Conservation (phyloP, 2,113 vertebrate genomes). For the Macrotus californicus region DNA sequence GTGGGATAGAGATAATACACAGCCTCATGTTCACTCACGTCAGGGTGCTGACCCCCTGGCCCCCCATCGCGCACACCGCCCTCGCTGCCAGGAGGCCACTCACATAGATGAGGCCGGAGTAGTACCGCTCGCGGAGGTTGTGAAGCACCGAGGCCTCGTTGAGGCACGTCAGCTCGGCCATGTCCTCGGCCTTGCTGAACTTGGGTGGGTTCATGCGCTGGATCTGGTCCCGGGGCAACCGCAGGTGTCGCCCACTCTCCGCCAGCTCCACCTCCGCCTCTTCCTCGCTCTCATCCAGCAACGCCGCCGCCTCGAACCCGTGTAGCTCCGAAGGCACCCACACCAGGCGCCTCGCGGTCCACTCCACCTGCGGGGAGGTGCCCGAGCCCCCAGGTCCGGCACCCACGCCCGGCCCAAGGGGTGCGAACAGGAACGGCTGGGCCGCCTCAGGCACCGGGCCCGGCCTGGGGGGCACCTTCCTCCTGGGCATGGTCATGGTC, state of each 20-base stretch:
- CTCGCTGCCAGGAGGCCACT: slow-evolving; percentile 4
- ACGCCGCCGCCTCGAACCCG: slow-evolving; percentile 78
- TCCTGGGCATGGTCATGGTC: slow-evolving; percentile 41
- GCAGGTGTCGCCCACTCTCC: slow-evolving; percentile 69
- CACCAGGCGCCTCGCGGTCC: slow-evolving; percentile 76
- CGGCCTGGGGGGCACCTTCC: slow-evolving; percentile 46
- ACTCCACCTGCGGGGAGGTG: slow-evolving; percentile 73
- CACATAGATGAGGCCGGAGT: slow-evolving; percentile 80
- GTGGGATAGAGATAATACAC: neutral
- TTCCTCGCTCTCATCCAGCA: slow-evolving; percentile 72
- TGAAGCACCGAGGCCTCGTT: slow-evolving; percentile 81
- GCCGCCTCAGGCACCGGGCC: slow-evolving; percentile 53
- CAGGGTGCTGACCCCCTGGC: neutral
- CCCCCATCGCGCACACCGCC: accelerated
- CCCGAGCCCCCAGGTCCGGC: neutral
- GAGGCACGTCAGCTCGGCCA: slow-evolving; percentile 80
- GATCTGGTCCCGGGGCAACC: slow-evolving; percentile 69
- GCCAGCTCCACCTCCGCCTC: slow-evolving; percentile 77
- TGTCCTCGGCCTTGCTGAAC: slow-evolving; percentile 81
- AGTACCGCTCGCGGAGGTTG: slow-evolving; percentile 80
- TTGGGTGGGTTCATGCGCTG: slow-evolving; percentile 83
- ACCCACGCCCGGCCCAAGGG: neutral
- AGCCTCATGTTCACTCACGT: accelerated
- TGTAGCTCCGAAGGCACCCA: slow-evolving; percentile 80
- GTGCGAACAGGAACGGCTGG: slow-evolving; percentile 35